These are phyloP conservation scores for Enteromius unitaeniatus DNA, from an alignment of 2,797 vertebrate genomes.

Conservation along the genomic window DNA sequence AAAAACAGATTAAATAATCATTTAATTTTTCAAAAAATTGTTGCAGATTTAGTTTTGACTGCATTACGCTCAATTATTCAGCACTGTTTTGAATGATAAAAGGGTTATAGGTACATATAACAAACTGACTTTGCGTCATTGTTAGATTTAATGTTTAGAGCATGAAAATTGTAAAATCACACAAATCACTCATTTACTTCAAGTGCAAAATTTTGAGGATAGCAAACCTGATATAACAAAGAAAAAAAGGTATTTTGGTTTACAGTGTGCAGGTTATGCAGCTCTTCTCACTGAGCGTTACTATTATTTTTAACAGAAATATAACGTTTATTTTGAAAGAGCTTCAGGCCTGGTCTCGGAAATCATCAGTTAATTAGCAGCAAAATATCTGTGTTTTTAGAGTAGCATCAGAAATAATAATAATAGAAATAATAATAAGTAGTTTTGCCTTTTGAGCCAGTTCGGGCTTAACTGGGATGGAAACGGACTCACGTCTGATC, in stretches of 20 bases:
- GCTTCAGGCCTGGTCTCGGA: neutral
- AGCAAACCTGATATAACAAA: neutral
- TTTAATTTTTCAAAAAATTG: neutral
- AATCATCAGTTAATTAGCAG: neutral
- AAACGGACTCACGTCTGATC: conserved; percentile 8
- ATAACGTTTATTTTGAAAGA: neutral
- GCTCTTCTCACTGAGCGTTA: neutral
- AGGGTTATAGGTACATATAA: neutral
- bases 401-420: too few species aligned
- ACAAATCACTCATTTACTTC: neutral
- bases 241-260: neutral
- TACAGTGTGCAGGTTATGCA: neutral
- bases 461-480: neutral
- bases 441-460: neutral
- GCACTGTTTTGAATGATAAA: neutral
- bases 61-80: neutral
- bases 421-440: neutral
- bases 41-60: neutral
- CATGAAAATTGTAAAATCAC: neutral
- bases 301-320: neutral
- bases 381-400: neutral
- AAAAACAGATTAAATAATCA: neutral
- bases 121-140: neutral
- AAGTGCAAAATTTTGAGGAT: neutral
- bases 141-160: neutral